Evolutionary conservation across 2,888 invertebrate species (phyloP), one percentile per base, ranked within the genome.

Genomic region (Falcaria lacertinaria): DNA sequence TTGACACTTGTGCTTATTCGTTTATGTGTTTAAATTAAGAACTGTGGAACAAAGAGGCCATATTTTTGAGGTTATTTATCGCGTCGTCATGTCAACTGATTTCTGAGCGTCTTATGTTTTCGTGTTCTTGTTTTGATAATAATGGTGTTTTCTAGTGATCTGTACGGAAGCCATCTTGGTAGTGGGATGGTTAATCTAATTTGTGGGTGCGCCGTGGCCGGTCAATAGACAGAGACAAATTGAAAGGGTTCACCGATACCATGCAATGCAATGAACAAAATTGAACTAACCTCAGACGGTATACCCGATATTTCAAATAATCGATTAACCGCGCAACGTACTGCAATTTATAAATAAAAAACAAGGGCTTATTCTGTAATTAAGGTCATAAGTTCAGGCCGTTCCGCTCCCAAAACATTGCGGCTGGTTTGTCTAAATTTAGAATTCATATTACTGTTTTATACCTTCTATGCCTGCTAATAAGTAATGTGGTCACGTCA

Each of bases 151-250:
- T n/a, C n/a, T n/a, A n/a, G n/a, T n/a, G n/a, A n/a, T n/a, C n/a
- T 15, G 44, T 37, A 16, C 36, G 44, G 57, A 55, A 64, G 65
- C 64, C 63, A 61, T 62, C 62, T 62, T 50, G 43, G 45, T 36
- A 41, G 41, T 39, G n/a, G n/a, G n/a, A 48, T 49, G 47, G 53
- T 43, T 74, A 74, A 75, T 75, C 65, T 46, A 71, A 74, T 75
- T 76, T 70, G 60, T 58, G 47, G 54, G 50, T 33, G 55, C 58
- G 61, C 53, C 62, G 57, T 57, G 59, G 57, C 54, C 55, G 59
- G 54, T 63, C 64, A 60, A 56, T 57, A 63, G 52, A 50, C 45
- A 54, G 50, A 54, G 53, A 48, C 45, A 39, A 45, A 57, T 46
- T 39, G 15, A 13, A 45, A 50, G 56, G 53, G 48, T 60, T 56